phyloP scores from a whole-genome alignment of 1,140 invertebrate genomes.

The Globodera ellingtonae region DNA sequence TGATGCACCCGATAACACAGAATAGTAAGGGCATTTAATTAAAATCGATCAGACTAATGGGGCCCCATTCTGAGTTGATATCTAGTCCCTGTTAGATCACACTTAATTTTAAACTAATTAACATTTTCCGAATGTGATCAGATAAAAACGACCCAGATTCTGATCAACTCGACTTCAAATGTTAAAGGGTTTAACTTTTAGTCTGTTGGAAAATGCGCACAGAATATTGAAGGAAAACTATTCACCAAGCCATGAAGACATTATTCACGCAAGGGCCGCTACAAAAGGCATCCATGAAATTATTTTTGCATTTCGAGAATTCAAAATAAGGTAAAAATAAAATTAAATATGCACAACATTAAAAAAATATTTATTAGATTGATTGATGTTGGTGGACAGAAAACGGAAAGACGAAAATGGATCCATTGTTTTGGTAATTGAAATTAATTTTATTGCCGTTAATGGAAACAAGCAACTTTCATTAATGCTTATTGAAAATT shows the following conservation, averaged over 20 bases:
- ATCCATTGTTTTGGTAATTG: conserved; percentile 17
- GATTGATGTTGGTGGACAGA: background rate
- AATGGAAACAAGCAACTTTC: background rate
- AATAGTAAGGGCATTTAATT: conserved; percentile 13
- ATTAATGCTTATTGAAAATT: conserved; percentile 1
- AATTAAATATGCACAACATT: background rate
- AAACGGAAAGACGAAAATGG: background rate
- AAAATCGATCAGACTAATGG: too few species aligned
- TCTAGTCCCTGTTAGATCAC: background rate
- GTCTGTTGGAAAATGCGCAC: conserved; percentile 19
- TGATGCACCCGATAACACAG: conserved; percentile 32
- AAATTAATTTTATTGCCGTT: background rate
- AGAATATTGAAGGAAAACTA: conserved; percentile 22
- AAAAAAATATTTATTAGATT: conserved; percentile 8
- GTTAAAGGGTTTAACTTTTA: background rate
- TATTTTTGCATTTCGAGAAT: conserved; percentile 27
- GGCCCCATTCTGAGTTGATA: background rate
- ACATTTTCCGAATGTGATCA: background rate
- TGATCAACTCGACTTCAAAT: too few species aligned
- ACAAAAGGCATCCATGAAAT: conserved; percentile 35
- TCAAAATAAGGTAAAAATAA: conserved; percentile 30
- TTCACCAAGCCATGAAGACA: conserved; percentile 18
- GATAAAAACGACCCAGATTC: background rate
- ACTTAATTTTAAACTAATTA: too few species aligned
- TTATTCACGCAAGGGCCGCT: conserved; percentile 25